Base-by-base conservation (phyloP, 2,888 invertebrate genomes). In the Athalia circularis region DNA sequence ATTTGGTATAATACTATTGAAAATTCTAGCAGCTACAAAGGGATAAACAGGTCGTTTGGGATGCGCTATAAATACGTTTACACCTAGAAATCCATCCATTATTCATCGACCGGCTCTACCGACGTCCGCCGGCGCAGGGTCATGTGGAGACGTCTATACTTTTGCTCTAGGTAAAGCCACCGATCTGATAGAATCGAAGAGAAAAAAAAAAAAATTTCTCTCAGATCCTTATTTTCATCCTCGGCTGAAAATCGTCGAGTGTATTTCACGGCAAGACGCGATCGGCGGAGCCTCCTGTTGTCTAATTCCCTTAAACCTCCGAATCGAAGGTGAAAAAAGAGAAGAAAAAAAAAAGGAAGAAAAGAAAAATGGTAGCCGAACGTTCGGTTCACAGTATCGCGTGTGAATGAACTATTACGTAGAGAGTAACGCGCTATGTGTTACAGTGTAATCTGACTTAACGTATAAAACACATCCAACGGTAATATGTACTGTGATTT, bases 11-110 rank as follows among this genome's bases (percentile, higher is more conserved):
- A 65, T 52, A 68, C 43, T 72, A 59, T 57, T 75, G 50, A 75
- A 75, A 75, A 64, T 75, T 75, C 75, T 11, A 75, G 50, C 62
- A 75, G 75, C 75, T 64, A 64, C 75, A 57, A 75, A 64, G 75
- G 75, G 64, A 75, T 75, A 75, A 75, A 75, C 75, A 75, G 61
- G 75, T 62, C 75, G 75, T 75, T 75, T 75, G 29, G 62, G 75
- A 75, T 75, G 50, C 52, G 75, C 75, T 75, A 75, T 75, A 75
- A 75, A 75, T 75, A 75, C 75, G 64, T 64, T 75, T 48, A 75
- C 75, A 75, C 15, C 75, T 62, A 75, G 75, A 75, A 75, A 75
- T 8, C 62, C 48, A 75, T 75, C 75, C 75, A 75, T 75, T 75
- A 75, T 75, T 75, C 75, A 75, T 75, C 75, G 75, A 64, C 50